A percentile compares a stretch with the other conserved stretches of the same genome.
Conservation (phyloP, 2,888 invertebrate genomes). For the Flabesymbios commensalis region DNA sequence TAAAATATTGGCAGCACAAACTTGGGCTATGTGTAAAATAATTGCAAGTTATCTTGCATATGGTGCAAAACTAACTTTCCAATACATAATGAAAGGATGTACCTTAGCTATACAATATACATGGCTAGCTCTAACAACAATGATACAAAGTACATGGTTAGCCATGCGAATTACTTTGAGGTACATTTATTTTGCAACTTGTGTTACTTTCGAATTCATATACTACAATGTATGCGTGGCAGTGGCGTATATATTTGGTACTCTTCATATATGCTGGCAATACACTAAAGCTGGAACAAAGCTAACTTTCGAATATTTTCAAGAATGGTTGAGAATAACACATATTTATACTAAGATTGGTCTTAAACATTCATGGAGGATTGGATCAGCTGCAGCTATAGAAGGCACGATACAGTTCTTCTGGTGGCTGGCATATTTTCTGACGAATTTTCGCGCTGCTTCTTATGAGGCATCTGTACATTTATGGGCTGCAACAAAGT, state of each 20-base stretch:
- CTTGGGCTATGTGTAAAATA: slow-evolving; percentile 1
- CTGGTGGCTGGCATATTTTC: slow-evolving; percentile 8
- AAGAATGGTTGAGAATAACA: slow-evolving; percentile 15
- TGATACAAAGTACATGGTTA: no score
- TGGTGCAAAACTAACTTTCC: background rate
- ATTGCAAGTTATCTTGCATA: slow-evolving; percentile 4
- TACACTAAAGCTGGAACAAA: slow-evolving; percentile 7
- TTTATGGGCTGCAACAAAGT: slow-evolving; percentile 10
- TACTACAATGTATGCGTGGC: no score
- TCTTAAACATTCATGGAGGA: slow-evolving; percentile 3
- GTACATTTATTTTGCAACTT: no score
- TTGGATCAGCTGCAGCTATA: slow-evolving; percentile 22
- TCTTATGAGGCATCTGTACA: slow-evolving; percentile 14
- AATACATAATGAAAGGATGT: slow-evolving; percentile 3
- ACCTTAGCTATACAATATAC: background rate
- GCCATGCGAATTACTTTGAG: no score
- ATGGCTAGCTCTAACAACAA: no score
- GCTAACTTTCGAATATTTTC: background rate
- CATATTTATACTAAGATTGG: slow-evolving; percentile 17
- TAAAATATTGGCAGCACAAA: background rate
- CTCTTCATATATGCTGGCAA: no score
- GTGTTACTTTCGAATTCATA: no score
- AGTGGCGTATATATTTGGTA: no score
- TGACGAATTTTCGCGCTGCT: slow-evolving; percentile 24
- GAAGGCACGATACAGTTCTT: slow-evolving; percentile 18